phyloP scores from a whole-genome alignment of 2,113 vertebrate genomes.

The Pituophis catenifer region DNA sequence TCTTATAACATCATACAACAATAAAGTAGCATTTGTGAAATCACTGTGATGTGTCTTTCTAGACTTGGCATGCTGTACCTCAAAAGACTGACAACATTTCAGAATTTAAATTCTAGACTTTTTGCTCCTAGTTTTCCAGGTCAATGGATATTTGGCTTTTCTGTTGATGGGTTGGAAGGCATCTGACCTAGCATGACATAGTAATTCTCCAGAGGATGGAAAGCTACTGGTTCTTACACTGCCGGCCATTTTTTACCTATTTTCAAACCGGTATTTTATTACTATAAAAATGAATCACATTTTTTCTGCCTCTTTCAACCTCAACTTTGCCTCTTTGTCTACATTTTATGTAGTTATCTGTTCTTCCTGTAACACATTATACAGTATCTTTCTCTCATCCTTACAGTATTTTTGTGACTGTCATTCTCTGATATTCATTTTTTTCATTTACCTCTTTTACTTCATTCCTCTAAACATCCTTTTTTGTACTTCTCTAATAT shows the following conservation, averaged over 20 bases:
- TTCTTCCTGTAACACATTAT: not conserved
- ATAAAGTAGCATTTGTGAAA: not conserved
- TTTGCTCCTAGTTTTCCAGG: not conserved
- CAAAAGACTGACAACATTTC: not conserved
- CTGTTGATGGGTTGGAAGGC: not conserved
- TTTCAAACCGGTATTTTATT: not conserved
- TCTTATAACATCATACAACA: not conserved
- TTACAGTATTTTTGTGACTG: not conserved
- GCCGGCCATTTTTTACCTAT: not conserved
- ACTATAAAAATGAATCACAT: not conserved
- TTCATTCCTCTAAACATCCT: not conserved
- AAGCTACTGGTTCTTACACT: not conserved
- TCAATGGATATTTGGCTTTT: not conserved
- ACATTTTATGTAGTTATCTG: not conserved
- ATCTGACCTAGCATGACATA: not conserved
- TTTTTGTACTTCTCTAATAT: not conserved
- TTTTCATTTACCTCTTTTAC: not conserved
- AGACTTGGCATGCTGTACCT: not conserved
- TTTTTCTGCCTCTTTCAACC: not conserved
- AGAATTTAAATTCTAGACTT: not conserved
- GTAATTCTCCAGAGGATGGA: not conserved
- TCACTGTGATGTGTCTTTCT: not conserved
- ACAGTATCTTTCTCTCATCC: not conserved
- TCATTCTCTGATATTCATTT: not conserved
- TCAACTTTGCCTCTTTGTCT: not conserved